phyloP scores from a whole-genome alignment of 2,797 vertebrate genomes.

The Pitangus sulphuratus region DNA sequence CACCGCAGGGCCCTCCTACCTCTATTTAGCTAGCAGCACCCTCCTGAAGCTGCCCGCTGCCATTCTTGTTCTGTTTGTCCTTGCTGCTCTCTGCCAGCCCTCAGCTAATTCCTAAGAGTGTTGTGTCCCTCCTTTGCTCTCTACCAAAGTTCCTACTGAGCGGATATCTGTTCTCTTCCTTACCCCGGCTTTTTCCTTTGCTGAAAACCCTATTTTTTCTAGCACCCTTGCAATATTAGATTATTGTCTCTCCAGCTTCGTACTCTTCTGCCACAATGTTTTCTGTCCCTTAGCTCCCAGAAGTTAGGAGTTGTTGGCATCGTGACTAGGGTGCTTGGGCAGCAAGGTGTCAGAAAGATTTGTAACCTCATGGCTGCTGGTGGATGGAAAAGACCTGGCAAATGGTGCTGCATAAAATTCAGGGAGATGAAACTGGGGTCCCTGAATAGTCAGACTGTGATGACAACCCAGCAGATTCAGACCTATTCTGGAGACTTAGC shows the following conservation, averaged over 20 bases:
- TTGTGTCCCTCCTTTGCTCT: neutral
- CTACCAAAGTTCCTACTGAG: neutral
- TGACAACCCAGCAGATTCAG: neutral
- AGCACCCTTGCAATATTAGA: neutral
- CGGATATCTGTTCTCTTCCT: neutral
- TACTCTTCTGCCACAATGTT: neutral
- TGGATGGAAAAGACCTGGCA: neutral
- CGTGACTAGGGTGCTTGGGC: neutral
- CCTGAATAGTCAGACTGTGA: neutral
- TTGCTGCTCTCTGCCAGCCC: neutral
- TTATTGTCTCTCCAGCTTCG: neutral
- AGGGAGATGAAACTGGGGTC: neutral
- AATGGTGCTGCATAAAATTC: neutral
- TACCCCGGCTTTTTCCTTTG: neutral
- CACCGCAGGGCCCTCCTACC: accelerated
- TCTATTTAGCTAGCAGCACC: neutral
- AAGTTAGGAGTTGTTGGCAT: neutral
- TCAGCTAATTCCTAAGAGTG: neutral
- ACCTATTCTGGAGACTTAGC: neutral
- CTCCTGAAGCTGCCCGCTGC: neutral
- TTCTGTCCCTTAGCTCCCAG: neutral
- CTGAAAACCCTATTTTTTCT: neutral
- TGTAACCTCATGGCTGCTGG: neutral
- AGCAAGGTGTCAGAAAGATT: neutral
- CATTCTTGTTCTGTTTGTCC: neutral